Percentiles rank a stretch among this genome's conserved stretches.
Conservation (phyloP, 2,113 vertebrate genomes). For the Taxidea taxus region DNA sequence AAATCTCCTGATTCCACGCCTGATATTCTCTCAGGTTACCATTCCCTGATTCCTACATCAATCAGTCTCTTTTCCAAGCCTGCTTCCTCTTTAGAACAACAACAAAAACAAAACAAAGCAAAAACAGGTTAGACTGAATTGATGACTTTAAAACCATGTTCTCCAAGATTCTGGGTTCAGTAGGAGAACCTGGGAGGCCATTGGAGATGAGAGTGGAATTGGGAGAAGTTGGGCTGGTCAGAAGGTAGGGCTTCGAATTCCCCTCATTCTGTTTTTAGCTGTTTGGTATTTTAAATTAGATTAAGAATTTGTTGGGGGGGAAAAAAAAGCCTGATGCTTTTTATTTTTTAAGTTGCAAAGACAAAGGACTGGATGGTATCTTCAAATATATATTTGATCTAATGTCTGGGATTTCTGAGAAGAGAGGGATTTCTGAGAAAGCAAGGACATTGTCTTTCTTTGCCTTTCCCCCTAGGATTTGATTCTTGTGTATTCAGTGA, state of each 20-base stretch:
- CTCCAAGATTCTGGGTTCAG: background rate
- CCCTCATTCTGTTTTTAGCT: background rate
- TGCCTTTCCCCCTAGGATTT: background rate
- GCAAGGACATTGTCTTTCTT: background rate
- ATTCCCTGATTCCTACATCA: background rate
- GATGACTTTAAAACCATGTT: background rate
- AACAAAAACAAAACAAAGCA: background rate
- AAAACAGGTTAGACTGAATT: background rate
- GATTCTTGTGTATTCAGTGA: background rate
- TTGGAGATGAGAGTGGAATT: rapidly evolving
- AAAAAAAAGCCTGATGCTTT: background rate
- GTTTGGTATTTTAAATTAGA: background rate
- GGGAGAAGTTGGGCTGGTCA: background rate
- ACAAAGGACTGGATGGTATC: background rate
- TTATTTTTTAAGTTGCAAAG: background rate
- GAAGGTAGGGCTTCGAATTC: background rate
- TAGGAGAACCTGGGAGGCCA: background rate
- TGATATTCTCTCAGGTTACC: background rate
- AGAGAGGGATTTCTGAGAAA: background rate
- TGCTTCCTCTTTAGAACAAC: background rate
- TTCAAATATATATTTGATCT: background rate
- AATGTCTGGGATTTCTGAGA: background rate
- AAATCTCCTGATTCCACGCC: background rate
- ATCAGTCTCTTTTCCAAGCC: background rate
- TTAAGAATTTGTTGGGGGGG: background rate